Evolutionary conservation across 1,140 invertebrate species (phyloP), one percentile per base, ranked within the genome.

Genomic region (Aphaenogaster floridana): DNA sequence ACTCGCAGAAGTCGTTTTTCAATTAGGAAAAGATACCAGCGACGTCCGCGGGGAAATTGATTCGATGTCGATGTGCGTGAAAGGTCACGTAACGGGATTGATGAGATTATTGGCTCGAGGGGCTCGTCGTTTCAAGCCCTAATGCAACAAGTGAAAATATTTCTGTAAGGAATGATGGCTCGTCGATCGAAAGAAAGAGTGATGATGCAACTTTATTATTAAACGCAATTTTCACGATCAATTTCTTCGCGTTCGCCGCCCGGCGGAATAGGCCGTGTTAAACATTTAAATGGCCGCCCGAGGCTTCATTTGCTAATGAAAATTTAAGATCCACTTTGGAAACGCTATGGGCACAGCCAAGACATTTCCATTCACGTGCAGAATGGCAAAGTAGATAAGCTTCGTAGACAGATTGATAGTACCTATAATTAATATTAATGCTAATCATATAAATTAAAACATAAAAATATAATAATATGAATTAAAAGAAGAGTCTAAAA

Each of bases 81-180:
- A 84, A 84, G 80, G 54, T 84, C 69, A 84, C 66, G 68, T 83
- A 83, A 74, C 54, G 68, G 69, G 80, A 84, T 84, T 84, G 80
- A 84, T 76, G 57, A 76, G 80, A 84, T 84, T 84, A 84, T 84
- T 84, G 69, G 80, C 80, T 84, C 42, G 57, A 61, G 28, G 54
- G 52, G 69, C 34, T 84, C 69, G 80, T 45, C 80, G 63, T 84
- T 84, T 84, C 80, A 84, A 76, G 80, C 42, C 45, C 42, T 84
- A 84, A 84, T 84, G 80, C 80, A 84, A 84, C 80, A 84, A 84
- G 54, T 84, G 42, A 84, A 84, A 84, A 84, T 76, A 76, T 84
- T 84, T 84, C 69, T 84, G 17, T 59, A 63, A 76, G 36, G 48
- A 50, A 50, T 36, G 48, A 28, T 11, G 45, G 36, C 34, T 59